Percentiles rank a stretch among this genome's conserved stretches.
Conservation (phyloP, 2,888 invertebrate species). For the Ormyrus nitidulus region DNA sequence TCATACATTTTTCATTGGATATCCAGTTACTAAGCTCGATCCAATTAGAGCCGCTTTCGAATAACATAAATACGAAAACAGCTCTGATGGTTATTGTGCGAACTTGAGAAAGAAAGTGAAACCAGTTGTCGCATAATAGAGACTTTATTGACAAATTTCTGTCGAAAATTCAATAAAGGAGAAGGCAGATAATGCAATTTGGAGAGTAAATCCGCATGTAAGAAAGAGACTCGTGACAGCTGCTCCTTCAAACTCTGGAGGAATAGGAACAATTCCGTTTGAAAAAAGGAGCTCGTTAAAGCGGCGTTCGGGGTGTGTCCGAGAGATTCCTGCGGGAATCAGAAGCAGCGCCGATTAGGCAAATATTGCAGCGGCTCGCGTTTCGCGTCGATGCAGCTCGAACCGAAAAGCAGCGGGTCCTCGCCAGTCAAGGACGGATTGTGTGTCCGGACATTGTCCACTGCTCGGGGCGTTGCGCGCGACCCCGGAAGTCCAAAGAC, state of each 20-base stretch:
- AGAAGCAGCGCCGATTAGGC: conserved; percentile 20
- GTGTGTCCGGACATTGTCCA: conserved; percentile 28
- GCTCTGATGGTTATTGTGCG: too few species aligned
- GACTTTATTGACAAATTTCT: neutral
- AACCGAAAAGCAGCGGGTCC: neutral
- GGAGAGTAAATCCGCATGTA: conserved; percentile 7
- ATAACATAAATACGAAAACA: too few species aligned
- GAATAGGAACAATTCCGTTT: conserved; percentile 14
- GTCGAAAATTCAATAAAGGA: neutral
- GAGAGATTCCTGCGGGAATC: conserved; percentile 34
- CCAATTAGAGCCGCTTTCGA: too few species aligned
- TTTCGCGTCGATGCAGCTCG: neutral
- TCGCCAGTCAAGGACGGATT: conserved; percentile 12
- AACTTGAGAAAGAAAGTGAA: too few species aligned
- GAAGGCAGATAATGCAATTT: conserved; percentile 25
- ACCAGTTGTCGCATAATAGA: too few species aligned
- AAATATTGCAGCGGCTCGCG: conserved; percentile 20
- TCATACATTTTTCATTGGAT: too few species aligned
- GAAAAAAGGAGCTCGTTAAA: conserved; percentile 44
- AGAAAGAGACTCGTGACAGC: neutral
- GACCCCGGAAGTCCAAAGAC: conserved; percentile 65
- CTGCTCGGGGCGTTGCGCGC: conserved; percentile 19
- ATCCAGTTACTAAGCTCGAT: too few species aligned
- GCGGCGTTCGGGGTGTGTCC: conserved; percentile 21
- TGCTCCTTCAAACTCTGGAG: neutral